Conservation (phyloP, 2,797 vertebrate genomes). For the Trachurus trachurus region DNA sequence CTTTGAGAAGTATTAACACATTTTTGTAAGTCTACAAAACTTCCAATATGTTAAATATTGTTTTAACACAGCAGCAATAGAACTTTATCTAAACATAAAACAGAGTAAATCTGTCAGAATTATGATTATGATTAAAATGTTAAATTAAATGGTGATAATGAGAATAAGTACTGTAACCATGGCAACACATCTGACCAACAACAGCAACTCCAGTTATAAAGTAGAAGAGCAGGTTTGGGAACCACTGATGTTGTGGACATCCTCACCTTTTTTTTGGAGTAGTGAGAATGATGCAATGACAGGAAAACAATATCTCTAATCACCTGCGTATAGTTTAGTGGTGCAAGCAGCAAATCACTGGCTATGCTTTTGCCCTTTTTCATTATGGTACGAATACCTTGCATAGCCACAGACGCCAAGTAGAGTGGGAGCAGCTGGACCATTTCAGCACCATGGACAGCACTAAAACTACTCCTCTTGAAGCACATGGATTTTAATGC, state of each 20-base stretch:
- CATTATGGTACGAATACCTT: neutral
- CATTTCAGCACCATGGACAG: conserved; percentile 76
- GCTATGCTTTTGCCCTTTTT: neutral
- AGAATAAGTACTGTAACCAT: neutral
- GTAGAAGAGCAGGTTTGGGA: neutral
- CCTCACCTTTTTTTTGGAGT: no score
- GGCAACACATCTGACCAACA: neutral
- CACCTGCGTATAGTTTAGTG: neutral
- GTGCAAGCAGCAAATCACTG: neutral
- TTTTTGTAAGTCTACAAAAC: neutral
- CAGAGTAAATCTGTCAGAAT: neutral
- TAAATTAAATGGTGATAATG: neutral
- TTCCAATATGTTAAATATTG: neutral
- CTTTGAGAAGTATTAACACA: neutral
- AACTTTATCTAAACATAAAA: neutral
- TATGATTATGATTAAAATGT: conserved; percentile 1
- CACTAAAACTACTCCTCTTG: conserved; percentile 4
- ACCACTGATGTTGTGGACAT: neutral
- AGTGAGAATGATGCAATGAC: neutral
- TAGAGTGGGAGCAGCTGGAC: neutral
- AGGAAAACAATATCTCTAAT: conserved; percentile 6
- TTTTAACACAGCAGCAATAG: neutral
- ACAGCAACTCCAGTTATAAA: neutral
- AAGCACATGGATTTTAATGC: neutral
- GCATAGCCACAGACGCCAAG: neutral